Percentiles rank a stretch among this genome's conserved stretches.
Conservation (phyloP, 2,888 invertebrate genomes). For the Athetis lepigone region DNA sequence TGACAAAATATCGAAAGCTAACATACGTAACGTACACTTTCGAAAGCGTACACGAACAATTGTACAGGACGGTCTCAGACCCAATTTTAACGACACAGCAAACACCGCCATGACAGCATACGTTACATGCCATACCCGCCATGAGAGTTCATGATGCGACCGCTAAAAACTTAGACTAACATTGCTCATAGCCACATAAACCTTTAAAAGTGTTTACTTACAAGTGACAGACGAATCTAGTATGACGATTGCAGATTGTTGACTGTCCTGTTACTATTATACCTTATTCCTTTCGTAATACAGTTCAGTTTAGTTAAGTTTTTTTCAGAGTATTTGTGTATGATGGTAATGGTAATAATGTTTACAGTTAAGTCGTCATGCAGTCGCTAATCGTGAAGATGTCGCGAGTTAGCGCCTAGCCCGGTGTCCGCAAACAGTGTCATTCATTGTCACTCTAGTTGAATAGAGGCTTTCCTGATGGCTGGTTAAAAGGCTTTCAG, state of each 20-base stretch:
- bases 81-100: slow-evolving; percentile 83
- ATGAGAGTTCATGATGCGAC: slow-evolving; percentile 85
- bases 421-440: slow-evolving; percentile 88
- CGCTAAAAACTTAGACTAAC: slow-evolving; percentile 88
- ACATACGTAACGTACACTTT: slow-evolving; percentile 74
- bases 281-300: slow-evolving; percentile 59
- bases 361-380: slow-evolving; percentile 89
- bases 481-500: slow-evolving; percentile 56
- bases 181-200: slow-evolving; percentile 86
- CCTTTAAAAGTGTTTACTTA: slow-evolving; percentile 89
- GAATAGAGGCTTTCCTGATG: slow-evolving; percentile 78
- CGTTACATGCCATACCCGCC: slow-evolving; percentile 69
- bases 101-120: slow-evolving; percentile 62
- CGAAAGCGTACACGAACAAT: slow-evolving; percentile 81
- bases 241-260: slow-evolving; percentile 81
- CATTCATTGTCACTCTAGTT: slow-evolving; percentile 87
- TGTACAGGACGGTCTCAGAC: slow-evolving; percentile 71
- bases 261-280: slow-evolving; percentile 68
- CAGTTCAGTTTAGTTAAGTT: slow-evolving; percentile 59
- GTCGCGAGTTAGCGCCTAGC: slow-evolving; percentile 90
- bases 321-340: slow-evolving; percentile 57
- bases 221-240: slow-evolving; percentile 84
- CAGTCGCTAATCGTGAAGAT: slow-evolving; percentile 85
- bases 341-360: slow-evolving; percentile 85
- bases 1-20: slow-evolving; percentile 61